Base-by-base conservation (phyloP, 2,797 vertebrate genomes). In the Sitta carolinensis region DNA sequence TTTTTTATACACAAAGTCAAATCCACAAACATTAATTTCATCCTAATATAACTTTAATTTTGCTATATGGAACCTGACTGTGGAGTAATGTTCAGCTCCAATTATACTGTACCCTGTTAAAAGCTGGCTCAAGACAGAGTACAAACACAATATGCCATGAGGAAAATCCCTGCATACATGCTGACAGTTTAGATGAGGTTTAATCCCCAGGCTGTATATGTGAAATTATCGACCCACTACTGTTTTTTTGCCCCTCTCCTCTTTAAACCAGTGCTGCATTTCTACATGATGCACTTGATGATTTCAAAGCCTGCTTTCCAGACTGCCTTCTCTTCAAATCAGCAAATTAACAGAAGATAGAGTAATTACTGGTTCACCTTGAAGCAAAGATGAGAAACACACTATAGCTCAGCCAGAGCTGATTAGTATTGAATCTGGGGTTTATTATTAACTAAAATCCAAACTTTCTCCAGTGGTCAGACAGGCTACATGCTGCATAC, bases 371-470 rank as follows among this genome's bases (percentile, higher is more conserved):
- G 57, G 79, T 97, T 98, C 96, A 97, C 97, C 97, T 97, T 96
- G 96, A 98, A 97, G 90, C 74, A 95, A 95, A 97, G 78, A 97
- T 87, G 85, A 92, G 96, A 95, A 90, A 95, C 79, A 91, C 80
- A 61, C 74, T 79, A 77, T 12, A 96, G 88, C 90, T 92, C 86
- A 79, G 75, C 34, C 74, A 87, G 90, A 88, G 92, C 89, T 87
- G 94, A 89, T 94, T 94, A 96, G 78, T 97, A 93, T 93, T 97
- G 97, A 97, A 96, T 92, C 84, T 92, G 63, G 87, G 81, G 97
- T 97, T 98, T 97, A 98, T 98, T 87, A 98, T 97, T 98, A 98
- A 98, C 97, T 66, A 72, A 91, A 95, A 82, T 66, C 70, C 92
- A 90, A 88, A 95, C 93, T 86, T 95, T 96, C 90, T 95, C 78